Percentiles rank a stretch among this genome's conserved stretches.
Conservation (phyloP, 2,797 vertebrate genomes). For the Pipistrellus pygmaeus region DNA sequence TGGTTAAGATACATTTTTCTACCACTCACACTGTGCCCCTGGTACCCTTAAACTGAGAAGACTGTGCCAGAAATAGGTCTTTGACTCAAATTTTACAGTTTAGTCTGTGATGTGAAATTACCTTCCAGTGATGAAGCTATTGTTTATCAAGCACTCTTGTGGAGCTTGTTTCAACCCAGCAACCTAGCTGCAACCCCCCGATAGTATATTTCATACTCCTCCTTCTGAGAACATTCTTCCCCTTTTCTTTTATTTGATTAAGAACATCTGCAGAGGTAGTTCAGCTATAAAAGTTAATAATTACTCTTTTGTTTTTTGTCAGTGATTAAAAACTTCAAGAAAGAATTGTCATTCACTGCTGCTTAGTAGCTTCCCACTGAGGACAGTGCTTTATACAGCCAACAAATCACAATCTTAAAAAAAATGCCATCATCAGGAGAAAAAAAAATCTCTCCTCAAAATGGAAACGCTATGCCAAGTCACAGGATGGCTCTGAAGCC, state of each 20-base stretch:
- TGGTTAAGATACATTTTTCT: constrained; percentile 19
- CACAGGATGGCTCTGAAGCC: constrained; percentile 55
- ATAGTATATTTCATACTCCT: constrained; percentile 51
- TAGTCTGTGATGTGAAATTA: constrained; percentile 60
- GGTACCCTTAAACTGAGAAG: constrained; percentile 34
- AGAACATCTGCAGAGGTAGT: constrained; percentile 78
- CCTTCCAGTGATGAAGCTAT: constrained; percentile 49
- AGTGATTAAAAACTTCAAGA: constrained; percentile 79
- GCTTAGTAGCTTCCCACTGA: constrained; percentile 69
- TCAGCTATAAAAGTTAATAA: constrained; percentile 78
- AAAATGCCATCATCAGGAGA: constrained; percentile 30
- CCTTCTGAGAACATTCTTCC: constrained; percentile 38
- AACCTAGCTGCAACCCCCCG: background rate
- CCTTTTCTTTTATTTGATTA: constrained; percentile 75
- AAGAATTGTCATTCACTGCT: constrained; percentile 71
- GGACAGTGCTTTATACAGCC: constrained; percentile 67
- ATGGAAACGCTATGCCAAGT: background rate
- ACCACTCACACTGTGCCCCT: background rate
- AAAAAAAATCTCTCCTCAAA: background rate
- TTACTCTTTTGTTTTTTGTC: constrained; percentile 68
- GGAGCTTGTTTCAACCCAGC: background rate
- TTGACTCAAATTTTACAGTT: constrained; percentile 39
- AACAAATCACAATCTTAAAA: constrained; percentile 33
- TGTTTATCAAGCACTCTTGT: constrained; percentile 39
- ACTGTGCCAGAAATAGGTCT: constrained; percentile 40